Conservation (phyloP, 2,888 invertebrate genomes). For the Drosophila neonasuta region DNA sequence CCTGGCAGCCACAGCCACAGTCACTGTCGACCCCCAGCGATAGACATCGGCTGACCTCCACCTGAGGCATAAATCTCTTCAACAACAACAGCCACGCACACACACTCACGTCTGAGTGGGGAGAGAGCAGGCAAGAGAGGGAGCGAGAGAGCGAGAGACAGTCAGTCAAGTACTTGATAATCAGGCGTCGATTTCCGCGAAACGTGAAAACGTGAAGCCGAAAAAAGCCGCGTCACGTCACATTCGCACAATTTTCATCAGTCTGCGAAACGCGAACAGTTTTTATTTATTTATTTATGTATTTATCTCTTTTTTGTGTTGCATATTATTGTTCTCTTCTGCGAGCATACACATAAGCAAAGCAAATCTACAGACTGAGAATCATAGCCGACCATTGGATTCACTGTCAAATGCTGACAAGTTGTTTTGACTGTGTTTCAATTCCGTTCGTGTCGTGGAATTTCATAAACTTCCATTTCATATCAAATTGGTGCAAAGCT, state of each 20-base stretch:
- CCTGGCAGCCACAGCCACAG: conserved; percentile 20
- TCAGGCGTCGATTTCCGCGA: conserved; percentile 47
- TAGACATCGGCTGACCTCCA: conserved; percentile 46
- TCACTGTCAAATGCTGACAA: conserved; percentile 4
- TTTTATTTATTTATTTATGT: conserved; percentile 16
- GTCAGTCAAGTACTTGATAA: conserved; percentile 35
- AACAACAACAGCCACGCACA: conserved; percentile 7
- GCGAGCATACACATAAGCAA: conserved; percentile 22
- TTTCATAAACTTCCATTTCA: not conserved
- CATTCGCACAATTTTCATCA: conserved; percentile 43
- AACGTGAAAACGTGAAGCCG: conserved; percentile 45
- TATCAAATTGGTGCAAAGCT: not conserved
- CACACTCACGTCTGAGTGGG: not conserved
- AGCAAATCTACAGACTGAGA: not conserved
- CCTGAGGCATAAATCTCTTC: conserved; percentile 35
- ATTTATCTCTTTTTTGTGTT: conserved; percentile 2
- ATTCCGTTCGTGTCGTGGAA: not conserved
- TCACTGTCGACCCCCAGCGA: conserved; percentile 32
- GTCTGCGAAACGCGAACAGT: conserved; percentile 39
- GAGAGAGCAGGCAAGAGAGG: not conserved
- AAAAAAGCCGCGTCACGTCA: conserved; percentile 32
- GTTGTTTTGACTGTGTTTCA: not conserved
- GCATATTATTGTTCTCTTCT: conserved; percentile 2
- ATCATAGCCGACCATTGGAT: conserved; percentile 9
- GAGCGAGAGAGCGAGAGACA: not conserved